Conservation (phyloP, 2,888 invertebrate genomes). For the Oxycera nigricornis region DNA sequence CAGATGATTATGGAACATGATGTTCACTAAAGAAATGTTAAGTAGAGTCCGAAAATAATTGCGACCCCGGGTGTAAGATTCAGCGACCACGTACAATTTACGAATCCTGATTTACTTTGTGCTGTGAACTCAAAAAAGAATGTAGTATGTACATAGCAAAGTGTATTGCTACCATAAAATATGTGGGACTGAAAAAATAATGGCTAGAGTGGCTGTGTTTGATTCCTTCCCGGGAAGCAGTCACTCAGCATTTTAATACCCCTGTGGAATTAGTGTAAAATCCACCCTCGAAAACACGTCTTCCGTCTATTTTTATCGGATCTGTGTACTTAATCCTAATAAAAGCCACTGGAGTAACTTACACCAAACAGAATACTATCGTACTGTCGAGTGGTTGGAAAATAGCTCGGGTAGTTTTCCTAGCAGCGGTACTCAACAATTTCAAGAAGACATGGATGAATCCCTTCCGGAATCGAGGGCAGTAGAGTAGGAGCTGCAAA, state of each 20-base stretch:
- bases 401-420: neutral
- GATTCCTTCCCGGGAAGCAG: neutral
- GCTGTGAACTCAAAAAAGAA: neutral
- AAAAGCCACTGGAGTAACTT: constrained; percentile 15
- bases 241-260: constrained; percentile 15
- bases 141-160: too few relatives aligned
- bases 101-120: neutral
- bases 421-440: too few relatives aligned
- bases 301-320: constrained; percentile 28
- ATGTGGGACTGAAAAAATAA: neutral
- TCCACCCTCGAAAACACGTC: constrained; percentile 33
- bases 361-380: neutral
- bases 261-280: constrained; percentile 14
- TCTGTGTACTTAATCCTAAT: constrained; percentile 28
- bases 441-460: too few relatives aligned
- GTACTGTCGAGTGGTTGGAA: neutral
- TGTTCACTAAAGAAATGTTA: neutral
- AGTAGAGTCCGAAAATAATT: neutral
- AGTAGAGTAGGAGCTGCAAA: too few relatives aligned
- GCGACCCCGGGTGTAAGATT: neutral
- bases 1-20: neutral
- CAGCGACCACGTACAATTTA: neutral
- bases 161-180: neutral
- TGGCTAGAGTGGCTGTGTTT: neutral
- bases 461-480: too few relatives aligned